Percentiles rank a stretch among this genome's conserved stretches.
These are phyloP conservation scores for Boloria selene DNA, from an alignment of 2,888 invertebrate genomes.

Conservation along the genomic window DNA sequence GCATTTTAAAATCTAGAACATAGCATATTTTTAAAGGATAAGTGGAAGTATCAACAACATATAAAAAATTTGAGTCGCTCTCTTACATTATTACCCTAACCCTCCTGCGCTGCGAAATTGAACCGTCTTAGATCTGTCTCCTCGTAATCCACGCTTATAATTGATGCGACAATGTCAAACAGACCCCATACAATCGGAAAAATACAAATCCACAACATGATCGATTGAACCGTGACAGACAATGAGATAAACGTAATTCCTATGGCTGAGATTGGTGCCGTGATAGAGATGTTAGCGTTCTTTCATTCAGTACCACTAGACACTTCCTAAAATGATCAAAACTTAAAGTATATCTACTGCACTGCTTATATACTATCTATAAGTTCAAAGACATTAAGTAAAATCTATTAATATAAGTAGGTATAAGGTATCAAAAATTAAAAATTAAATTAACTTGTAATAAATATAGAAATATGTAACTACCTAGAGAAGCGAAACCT, in stretches of 20 bases:
- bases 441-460: too few species aligned
- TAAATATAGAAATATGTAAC: too few species aligned
- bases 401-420: too few species aligned
- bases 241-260: conserved; percentile 35
- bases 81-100: conserved; percentile 60
- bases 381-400: too few species aligned
- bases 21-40: not conserved
- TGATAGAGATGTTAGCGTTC: conserved; percentile 3
- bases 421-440: too few species aligned
- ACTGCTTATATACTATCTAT: too few species aligned
- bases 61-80: conserved; percentile 54
- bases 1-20: too few species aligned
- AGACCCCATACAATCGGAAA: conserved; percentile 76
- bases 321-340: not conserved
- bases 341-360: conserved; percentile 18
- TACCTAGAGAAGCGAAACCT: too few species aligned
- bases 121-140: conserved; percentile 79
- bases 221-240: conserved; percentile 62
- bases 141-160: conserved; percentile 78
- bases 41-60: conserved; percentile 25
- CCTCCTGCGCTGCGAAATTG: conserved; percentile 62
- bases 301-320: not conserved
- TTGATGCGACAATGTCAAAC: conserved; percentile 81
- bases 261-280: conserved; percentile 24
- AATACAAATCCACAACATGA: conserved; percentile 78